Evolutionary conservation across 2,113 vertebrate genomes (phyloP).

Genomic region (Symphodus melops): DNA sequence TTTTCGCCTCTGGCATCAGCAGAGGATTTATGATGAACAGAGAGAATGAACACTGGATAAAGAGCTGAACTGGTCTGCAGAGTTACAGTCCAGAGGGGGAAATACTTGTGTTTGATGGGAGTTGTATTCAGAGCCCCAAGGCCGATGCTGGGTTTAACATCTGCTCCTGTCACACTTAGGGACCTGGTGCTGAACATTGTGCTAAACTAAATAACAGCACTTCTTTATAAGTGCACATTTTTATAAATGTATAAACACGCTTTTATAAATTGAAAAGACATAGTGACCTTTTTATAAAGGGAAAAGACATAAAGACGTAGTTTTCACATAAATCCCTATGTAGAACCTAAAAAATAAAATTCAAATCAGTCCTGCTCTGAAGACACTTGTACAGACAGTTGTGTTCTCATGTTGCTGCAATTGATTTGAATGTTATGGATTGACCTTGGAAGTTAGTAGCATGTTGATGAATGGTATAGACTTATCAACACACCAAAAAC

Average conservation of each 20-base stretch:
- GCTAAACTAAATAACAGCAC: slow-evolving; percentile 10
- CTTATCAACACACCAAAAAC: no score
- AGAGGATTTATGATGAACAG: slow-evolving; percentile 61
- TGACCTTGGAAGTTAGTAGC: slow-evolving; percentile 19
- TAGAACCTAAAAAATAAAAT: background rate
- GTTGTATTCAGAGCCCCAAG: slow-evolving; percentile 49
- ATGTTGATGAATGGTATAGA: slow-evolving; percentile 35
- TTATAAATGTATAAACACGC: background rate
- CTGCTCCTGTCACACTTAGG: slow-evolving; percentile 68
- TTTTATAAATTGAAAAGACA: no score
- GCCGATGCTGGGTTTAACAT: slow-evolving; percentile 60
- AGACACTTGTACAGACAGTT: no score
- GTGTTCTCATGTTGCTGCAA: no score
- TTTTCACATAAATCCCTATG: background rate
- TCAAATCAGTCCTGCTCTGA: background rate
- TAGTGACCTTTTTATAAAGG: no score
- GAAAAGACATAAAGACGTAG: slow-evolving; percentile 4
- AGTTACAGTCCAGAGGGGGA: slow-evolving; percentile 52
- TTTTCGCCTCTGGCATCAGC: slow-evolving; percentile 37
- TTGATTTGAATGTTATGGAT: background rate
- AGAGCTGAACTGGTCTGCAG: slow-evolving; percentile 51
- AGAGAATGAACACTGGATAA: slow-evolving; percentile 43
- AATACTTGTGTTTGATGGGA: slow-evolving; percentile 53
- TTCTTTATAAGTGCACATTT: no score
- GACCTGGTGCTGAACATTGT: slow-evolving; percentile 33